Base-by-base conservation (phyloP, 2,797 vertebrate species). In the Enteromius paludinosus region DNA sequence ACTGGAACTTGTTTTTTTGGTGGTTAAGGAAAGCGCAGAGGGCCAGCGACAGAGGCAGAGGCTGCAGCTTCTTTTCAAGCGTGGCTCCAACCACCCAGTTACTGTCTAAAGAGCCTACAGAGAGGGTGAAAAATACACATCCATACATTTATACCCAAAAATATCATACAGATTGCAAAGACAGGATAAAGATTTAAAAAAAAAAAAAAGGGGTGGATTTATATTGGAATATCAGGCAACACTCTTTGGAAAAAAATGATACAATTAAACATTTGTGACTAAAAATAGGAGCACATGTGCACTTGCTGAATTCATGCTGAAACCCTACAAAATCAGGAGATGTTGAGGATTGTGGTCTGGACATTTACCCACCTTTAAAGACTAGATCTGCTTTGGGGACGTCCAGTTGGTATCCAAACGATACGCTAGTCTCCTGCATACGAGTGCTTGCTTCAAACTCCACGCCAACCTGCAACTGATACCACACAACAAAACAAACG, bases 1-100 rank as follows among this genome's bases (percentile, higher is more conserved):
- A 98, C 92, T 97, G 96, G 93, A 98, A 97, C 92, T 97, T 97
- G 94, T 97, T 96, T 90, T 96, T 96, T 38, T 91, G 93, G 87
- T 98, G 97, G 90, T 98, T 97, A 76, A 98, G 96, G 94, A 97
- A 96, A 87, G 97, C 93, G 45, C 95, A 95, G 30, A 98, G 95
- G 2, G 96, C 95, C 84, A 98, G 90, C 0, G 97, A 97, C 35
- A 98, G 95, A 2, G 97, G 97, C 77, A 98, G 90, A 0, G 97
- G 97, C 0, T 95, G 92, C 11, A 98, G 88, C 92, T 97, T 98
- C 94, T 98, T 98, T 87, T 98, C 97, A 90, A 98, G 87, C 0
- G 95, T 96, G 0, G 96, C 97, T 0, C 96, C 97, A 3, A 98
- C 96, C 0, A 96, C 85, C 97, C 97, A 97, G 92, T 97, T 96